A percentile compares a stretch with the other conserved stretches of the same genome.
These are phyloP conservation scores for Malachius bipustulatus DNA, from an alignment of 2,888 invertebrate species.

Conservation along the genomic window DNA sequence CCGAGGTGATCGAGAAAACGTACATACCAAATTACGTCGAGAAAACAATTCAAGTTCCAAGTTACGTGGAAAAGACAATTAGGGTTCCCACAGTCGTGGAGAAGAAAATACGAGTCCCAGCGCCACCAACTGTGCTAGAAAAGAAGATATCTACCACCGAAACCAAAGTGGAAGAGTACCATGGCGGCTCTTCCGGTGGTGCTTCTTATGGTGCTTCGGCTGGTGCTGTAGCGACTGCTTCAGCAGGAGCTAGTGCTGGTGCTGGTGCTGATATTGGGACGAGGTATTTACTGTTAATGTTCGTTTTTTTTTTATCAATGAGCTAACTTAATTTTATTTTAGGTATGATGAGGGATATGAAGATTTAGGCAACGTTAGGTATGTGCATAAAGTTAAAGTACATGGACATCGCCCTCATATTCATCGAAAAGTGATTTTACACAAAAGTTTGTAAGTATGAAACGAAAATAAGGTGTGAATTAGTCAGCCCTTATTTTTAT, in stretches of 20 bases:
- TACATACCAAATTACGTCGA: conserved; percentile 34
- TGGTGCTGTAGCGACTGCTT: conserved; percentile 6
- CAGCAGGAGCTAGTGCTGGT: conserved; percentile 11
- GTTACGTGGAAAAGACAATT: conserved; percentile 33
- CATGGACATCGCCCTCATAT: too few relatives aligned
- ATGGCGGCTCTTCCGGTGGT: too few relatives aligned
- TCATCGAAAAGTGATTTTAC: too few relatives aligned
- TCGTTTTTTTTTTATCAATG: too few relatives aligned
- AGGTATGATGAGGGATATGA: too few relatives aligned
- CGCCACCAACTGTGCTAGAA: conserved; percentile 30
- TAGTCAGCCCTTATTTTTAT: too few relatives aligned
- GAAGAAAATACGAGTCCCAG: conserved; percentile 30
- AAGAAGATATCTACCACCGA: conserved; percentile 27
- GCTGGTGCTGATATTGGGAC: conserved; percentile 4
- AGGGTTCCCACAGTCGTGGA: conserved; percentile 33
- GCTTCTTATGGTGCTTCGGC: conserved; percentile 3
- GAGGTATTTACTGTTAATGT: too few relatives aligned
- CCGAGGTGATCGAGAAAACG: conserved; percentile 31
- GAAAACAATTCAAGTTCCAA: conserved; percentile 32
- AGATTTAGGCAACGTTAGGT: too few relatives aligned
- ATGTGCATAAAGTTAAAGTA: too few relatives aligned
- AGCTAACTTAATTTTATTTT: too few relatives aligned
- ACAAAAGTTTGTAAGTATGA: too few relatives aligned
- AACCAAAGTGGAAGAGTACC: neutral
- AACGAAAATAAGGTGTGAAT: too few relatives aligned